Conservation (phyloP, 1,140 invertebrate genomes). For the Drosophila fuyamai region DNA sequence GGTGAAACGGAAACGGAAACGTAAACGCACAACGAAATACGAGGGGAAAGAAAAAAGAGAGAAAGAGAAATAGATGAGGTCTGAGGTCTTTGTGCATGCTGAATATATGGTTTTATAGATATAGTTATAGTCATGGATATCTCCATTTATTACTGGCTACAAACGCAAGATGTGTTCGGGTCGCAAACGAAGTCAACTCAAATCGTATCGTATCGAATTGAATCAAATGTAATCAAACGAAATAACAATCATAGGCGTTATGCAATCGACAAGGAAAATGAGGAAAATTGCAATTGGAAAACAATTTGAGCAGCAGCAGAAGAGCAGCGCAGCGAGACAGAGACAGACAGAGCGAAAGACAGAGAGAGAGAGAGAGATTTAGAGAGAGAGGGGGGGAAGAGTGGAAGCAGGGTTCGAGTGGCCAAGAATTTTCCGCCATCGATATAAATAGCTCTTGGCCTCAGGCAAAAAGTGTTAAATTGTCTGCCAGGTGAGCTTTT, state of each 20-base stretch:
- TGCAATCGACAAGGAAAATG: constrained; percentile 40
- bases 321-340: constrained; percentile 34
- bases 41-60: background rate
- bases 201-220: constrained; percentile 16
- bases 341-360: constrained; percentile 39
- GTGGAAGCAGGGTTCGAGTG: constrained; percentile 3
- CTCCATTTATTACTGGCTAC: background rate
- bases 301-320: constrained; percentile 41
- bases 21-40: constrained; percentile 22
- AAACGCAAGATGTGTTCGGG: constrained; percentile 15
- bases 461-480: constrained; percentile 44
- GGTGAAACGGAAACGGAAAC: constrained; percentile 27
- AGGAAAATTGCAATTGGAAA: constrained; percentile 55
- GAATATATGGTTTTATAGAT: background rate
- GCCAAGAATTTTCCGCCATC: constrained; percentile 38
- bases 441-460: constrained; percentile 36
- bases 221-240: constrained; percentile 46
- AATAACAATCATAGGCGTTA: constrained; percentile 51
- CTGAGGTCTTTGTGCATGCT: constrained; percentile 7
- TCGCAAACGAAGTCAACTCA: constrained; percentile 32
- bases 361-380: background rate
- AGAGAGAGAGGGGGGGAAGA: background rate
- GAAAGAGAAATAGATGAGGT: constrained; percentile 9
- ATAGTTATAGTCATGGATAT: constrained; percentile 1
- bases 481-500: constrained; percentile 44